Evolutionary conservation across 2,888 invertebrate genomes (phyloP).

Genomic region (Bruchidius siliquastri): DNA sequence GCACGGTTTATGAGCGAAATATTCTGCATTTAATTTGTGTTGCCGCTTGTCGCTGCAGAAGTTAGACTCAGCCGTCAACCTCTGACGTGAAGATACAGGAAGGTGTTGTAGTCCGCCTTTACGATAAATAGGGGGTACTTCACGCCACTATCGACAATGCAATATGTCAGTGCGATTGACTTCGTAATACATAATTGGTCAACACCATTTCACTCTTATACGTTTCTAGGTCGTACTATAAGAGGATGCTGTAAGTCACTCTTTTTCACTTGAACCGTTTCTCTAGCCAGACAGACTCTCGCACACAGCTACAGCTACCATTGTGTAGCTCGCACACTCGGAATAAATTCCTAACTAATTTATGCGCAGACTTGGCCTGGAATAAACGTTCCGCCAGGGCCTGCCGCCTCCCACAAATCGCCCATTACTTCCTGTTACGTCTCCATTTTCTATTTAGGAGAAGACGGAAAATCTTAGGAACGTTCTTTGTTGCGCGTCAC

Average conservation of each 20-base stretch:
- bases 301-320: neutral
- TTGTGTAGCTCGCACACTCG: neutral
- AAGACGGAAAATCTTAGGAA: slow-evolving; percentile 3
- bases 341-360: neutral
- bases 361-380: slow-evolving; percentile 19
- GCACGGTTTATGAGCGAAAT: no score
- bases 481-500: neutral
- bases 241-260: neutral
- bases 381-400: slow-evolving; percentile 23
- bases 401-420: slow-evolving; percentile 23
- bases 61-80: no score
- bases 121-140: no score
- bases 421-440: slow-evolving; percentile 34
- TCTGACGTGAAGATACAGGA: no score
- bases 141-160: no score
- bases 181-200: no score
- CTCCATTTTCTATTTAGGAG: slow-evolving; percentile 22
- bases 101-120: no score
- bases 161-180: no score
- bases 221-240: no score
- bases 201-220: no score
- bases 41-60: no score
- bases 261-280: neutral
- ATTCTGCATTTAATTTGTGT: no score
- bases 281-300: neutral